Percentiles rank a stretch among this genome's conserved stretches.
Conservation (phyloP, 37 sponge, comb jelly and placozoan genomes). For the Lycopodina hypogea region DNA sequence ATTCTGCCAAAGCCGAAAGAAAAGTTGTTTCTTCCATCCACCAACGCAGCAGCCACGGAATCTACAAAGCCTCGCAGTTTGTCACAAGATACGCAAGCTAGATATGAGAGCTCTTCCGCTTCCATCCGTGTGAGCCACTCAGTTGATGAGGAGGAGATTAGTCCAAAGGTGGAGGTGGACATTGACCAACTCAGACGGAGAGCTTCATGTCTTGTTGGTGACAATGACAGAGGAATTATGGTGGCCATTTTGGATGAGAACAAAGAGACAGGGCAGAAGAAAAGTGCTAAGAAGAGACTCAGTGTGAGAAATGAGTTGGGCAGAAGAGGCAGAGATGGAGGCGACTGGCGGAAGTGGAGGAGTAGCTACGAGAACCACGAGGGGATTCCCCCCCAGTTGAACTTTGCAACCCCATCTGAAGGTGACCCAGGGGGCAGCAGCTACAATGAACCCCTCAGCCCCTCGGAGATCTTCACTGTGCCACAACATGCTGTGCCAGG, state of each 20-base stretch:
- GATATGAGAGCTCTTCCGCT: too few relatives aligned
- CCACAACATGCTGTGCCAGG: conserved; percentile 34
- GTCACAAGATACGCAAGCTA: too few relatives aligned
- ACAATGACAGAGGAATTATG: background rate
- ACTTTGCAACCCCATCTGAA: too few relatives aligned
- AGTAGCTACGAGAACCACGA: background rate
- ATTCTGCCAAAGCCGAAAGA: background rate
- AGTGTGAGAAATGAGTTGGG: background rate
- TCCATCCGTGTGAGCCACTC: too few relatives aligned
- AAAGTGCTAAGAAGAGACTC: too few relatives aligned
- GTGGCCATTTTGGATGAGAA: too few relatives aligned
- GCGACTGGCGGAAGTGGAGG: background rate
- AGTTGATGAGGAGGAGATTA: background rate
- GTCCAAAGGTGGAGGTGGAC: conserved; percentile 14
- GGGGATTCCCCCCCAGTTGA: too few relatives aligned
- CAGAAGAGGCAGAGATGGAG: background rate
- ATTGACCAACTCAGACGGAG: conserved; percentile 10
- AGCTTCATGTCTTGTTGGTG: too few relatives aligned
- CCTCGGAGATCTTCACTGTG: conserved; percentile 10
- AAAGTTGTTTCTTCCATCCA: background rate
- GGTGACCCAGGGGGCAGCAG: too few relatives aligned
- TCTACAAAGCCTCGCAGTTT: too few relatives aligned
- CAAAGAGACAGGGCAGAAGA: background rate
- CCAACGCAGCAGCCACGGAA: too few relatives aligned
- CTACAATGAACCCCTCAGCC: background rate